Evolutionary conservation across 2,113 vertebrate genomes (phyloP).

Genomic region (Caranx ignobilis): DNA sequence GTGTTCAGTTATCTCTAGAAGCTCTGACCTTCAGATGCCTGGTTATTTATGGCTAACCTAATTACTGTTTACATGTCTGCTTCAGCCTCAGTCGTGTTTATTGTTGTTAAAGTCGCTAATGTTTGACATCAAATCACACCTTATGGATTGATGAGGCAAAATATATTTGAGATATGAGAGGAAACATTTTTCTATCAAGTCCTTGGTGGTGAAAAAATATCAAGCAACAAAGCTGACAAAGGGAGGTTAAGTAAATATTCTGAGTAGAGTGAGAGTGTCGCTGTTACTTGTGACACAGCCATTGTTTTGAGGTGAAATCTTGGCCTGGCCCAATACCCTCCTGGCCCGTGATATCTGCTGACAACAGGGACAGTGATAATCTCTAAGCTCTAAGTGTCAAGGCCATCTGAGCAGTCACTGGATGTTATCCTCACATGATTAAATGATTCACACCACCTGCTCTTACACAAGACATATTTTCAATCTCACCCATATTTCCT

Average conservation of each 20-base stretch:
- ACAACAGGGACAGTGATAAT: slow-evolving; percentile 75
- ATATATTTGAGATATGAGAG: slow-evolving; percentile 12
- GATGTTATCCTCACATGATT: slow-evolving; percentile 61
- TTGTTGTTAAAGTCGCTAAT: slow-evolving; percentile 13
- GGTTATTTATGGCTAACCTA: slow-evolving; percentile 29
- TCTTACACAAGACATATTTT: slow-evolving; percentile 33
- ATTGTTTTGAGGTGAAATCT: slow-evolving; percentile 40
- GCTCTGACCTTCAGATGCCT: slow-evolving; percentile 35
- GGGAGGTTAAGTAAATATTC: slow-evolving; percentile 1
- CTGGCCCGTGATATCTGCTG: slow-evolving; percentile 65
- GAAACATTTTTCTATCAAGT: not conserved
- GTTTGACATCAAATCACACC: not conserved
- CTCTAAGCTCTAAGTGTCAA: slow-evolving; percentile 74
- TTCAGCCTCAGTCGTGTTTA: slow-evolving; percentile 7
- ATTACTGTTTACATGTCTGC: slow-evolving; percentile 47
- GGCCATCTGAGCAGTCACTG: slow-evolving; percentile 60
- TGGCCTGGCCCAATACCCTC: slow-evolving; percentile 17
- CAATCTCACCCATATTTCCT: not conserved
- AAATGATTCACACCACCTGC: slow-evolving; percentile 39
- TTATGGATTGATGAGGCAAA: not conserved
- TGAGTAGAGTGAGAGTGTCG: not conserved
- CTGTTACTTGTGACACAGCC: not conserved
- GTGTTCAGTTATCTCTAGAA: slow-evolving; percentile 35
- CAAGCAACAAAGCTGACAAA: not conserved
- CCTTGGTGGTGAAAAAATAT: not conserved